Conservation (phyloP, 2,797 vertebrate species). For the Notamacropus eugenii region DNA sequence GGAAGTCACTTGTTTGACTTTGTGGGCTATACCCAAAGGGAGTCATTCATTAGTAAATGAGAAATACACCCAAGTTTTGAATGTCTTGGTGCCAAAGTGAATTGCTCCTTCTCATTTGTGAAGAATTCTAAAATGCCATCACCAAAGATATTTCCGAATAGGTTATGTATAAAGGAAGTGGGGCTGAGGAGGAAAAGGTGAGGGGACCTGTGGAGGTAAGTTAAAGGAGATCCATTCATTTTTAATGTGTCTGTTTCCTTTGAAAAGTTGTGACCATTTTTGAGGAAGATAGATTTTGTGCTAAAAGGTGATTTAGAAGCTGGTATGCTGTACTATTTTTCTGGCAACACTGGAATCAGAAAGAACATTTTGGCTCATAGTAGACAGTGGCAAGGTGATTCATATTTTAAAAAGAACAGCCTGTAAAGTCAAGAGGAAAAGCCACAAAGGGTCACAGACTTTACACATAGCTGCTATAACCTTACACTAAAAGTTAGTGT, state of each 20-base stretch:
- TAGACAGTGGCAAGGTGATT: not conserved
- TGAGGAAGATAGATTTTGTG: not conserved
- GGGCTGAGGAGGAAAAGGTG: not conserved
- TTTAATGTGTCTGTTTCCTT: not conserved
- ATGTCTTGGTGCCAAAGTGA: not conserved
- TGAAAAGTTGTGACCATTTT: not conserved
- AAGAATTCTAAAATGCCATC: slow-evolving; percentile 17
- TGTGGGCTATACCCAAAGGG: not conserved
- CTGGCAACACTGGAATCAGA: slow-evolving; percentile 27
- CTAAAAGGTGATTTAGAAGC: slow-evolving; percentile 42
- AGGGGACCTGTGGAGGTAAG: not conserved
- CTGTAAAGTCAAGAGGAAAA: not conserved
- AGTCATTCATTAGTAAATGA: slow-evolving; percentile 46
- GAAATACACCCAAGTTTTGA: not conserved
- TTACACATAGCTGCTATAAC: not conserved
- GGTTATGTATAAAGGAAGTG: not conserved
- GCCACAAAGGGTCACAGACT: not conserved
- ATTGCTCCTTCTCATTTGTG: slow-evolving; percentile 34
- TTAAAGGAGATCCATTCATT: not conserved
- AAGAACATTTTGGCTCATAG: not conserved
- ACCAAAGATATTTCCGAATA: slow-evolving; percentile 6
- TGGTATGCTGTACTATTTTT: not conserved
- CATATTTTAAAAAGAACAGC: not conserved
- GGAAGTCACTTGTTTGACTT: not conserved
- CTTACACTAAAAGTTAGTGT: not conserved